Evolutionary conservation across 2,113 vertebrate species (phyloP).

Genomic region (Varanus salvator): DNA sequence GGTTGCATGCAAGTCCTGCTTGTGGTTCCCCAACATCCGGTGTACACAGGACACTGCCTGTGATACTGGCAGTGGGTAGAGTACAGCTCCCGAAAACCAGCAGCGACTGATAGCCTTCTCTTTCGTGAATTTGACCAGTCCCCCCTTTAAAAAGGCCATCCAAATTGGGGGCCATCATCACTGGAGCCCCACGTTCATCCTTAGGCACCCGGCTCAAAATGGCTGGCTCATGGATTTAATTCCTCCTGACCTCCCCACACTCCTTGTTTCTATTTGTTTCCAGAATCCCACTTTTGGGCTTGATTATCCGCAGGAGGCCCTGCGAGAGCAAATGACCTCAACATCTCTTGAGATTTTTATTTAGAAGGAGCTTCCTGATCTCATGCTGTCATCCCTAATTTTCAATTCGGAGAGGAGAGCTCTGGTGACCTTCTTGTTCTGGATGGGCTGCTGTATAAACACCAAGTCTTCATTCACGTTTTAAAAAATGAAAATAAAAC

Average conservation of each 20-base stretch:
- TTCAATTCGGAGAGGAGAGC: conserved; percentile 54
- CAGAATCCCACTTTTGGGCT: not conserved
- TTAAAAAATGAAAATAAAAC: conserved; percentile 19
- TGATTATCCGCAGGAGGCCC: not conserved
- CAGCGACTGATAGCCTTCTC: no score
- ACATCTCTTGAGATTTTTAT: conserved; percentile 2
- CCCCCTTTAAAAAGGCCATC: no score
- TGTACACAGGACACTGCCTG: no score
- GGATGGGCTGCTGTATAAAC: conserved; percentile 50
- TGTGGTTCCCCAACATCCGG: no score
- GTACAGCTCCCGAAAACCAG: no score
- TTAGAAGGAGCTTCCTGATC: conserved; percentile 49
- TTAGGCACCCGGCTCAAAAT: not conserved
- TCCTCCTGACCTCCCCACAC: no score
- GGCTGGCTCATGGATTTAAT: not conserved
- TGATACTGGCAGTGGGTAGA: no score
- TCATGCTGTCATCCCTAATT: conserved; percentile 55
- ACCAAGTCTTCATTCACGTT: conserved; percentile 61
- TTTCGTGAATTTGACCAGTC: no score
- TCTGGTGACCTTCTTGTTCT: conserved; percentile 53
- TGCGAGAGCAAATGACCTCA: not conserved
- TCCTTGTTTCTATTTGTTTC: not conserved
- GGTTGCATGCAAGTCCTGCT: no score
- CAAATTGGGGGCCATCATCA: no score
- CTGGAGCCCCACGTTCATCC: no score